Evolutionary conservation across 2,888 invertebrate species (phyloP), one percentile per base, ranked within the genome.

Genomic region (Gryllus longicercus): DNA sequence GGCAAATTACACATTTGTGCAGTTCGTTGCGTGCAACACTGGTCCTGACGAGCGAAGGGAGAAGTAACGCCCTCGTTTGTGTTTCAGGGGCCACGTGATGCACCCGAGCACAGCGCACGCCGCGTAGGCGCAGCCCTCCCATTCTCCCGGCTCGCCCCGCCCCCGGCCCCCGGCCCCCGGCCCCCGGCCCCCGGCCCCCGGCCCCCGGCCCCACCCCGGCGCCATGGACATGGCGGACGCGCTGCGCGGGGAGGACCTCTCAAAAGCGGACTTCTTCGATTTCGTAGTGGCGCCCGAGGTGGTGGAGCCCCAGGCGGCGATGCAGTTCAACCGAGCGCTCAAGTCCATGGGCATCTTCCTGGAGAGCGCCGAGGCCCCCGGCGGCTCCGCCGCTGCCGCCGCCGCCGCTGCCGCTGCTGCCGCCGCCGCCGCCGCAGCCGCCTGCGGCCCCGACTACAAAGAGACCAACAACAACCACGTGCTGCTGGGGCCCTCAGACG

Each of bases 191-290:
- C n/a, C n/a, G n/a, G n/a, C n/a, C n/a, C n/a, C n/a, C 63, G 2
- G 2, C n/a, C 63, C 4, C 16, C 63, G 3, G 4, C 16, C 4
- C n/a, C 63, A 4, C 16, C 2, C 4, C 38, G 63, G 8, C 63
- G 63, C 79, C 79, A 95, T 95, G 95, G 95, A 94, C 90, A 92
- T 95, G 88, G 93, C 94, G 88, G 94, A 95, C 90, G 90, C 92
- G 84, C 92, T 92, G 87, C 90, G 92, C 84, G 91, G 93, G 87
- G 94, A 94, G 88, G 95, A 95, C 89, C 90, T 95, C 88, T 92
- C 94, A 85, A 95, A 95, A 89, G 93, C 95, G 84, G 95, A 95
- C 89, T 95, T 95, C 90, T 95, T 95, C 88, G 95, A 95, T 88
- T 95, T 95, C 88, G 95, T 95, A 82, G 94, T 94, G 79, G 93